phyloP scores from a whole-genome alignment of 2,888 invertebrate species.

The Ophion ventricosus region DNA sequence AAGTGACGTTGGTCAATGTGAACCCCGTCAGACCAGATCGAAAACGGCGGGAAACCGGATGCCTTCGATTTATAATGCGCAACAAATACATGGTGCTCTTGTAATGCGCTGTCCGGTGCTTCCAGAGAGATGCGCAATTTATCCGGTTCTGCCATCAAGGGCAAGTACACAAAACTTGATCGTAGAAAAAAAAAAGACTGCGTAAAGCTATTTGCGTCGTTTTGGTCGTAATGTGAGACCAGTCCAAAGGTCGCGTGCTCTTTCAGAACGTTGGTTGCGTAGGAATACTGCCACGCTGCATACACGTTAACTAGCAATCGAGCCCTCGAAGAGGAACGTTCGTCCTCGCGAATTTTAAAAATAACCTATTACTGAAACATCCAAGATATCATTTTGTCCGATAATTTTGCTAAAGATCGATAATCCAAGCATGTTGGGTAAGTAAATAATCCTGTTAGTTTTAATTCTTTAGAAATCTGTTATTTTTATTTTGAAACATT shows the following conservation, averaged over 20 bases:
- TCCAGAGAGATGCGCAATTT: background rate
- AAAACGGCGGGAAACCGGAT: background rate
- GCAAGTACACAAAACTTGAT: slow-evolving; percentile 5
- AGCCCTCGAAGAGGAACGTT: background rate
- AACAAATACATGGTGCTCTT: background rate
- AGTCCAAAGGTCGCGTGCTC: slow-evolving; percentile 27
- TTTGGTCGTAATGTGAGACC: background rate
- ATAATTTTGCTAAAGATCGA: background rate
- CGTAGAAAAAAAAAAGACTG: background rate
- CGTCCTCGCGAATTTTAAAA: background rate
- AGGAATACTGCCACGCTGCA: slow-evolving; percentile 17
- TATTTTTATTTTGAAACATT: background rate
- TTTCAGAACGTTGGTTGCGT: background rate
- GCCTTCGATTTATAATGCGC: background rate
- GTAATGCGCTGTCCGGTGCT: background rate
- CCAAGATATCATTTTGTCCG: background rate
- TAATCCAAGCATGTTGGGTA: slow-evolving; percentile 19
- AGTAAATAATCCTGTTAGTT: slow-evolving; percentile 6
- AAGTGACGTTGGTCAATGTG: background rate
- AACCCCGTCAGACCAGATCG: background rate
- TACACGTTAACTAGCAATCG: background rate
- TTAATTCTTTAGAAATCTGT: no score
- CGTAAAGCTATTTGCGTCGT: background rate
- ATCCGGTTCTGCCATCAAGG: slow-evolving; percentile 14
- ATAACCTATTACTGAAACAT: background rate